Evolutionary conservation across 2,888 invertebrate species (phyloP).

Genomic region (Scelioninae gen. 1): DNA sequence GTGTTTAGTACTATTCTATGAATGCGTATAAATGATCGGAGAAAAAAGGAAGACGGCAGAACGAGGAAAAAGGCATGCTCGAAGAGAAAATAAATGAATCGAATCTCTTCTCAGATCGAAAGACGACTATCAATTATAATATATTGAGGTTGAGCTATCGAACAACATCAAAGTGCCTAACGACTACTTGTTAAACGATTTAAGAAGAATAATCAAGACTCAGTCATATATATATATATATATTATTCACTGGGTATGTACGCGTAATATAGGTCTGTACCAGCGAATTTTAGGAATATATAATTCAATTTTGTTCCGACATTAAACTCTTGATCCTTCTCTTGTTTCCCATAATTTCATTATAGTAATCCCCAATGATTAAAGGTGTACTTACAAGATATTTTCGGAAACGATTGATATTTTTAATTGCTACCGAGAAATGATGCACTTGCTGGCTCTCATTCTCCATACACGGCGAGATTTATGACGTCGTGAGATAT

Average conservation of each 20-base stretch:
- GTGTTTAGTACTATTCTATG: conserved; percentile 58
- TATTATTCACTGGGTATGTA: conserved; percentile 5
- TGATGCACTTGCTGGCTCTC: conserved; percentile 23
- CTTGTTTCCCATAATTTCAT: conserved; percentile 7
- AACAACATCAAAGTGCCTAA: conserved; percentile 41
- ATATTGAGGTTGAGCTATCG: conserved; percentile 61
- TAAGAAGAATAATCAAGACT: conserved; percentile 52
- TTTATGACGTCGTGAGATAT: conserved; percentile 31
- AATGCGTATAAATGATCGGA: conserved; percentile 58
- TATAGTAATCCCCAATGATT: conserved; percentile 5
- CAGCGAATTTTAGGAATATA: conserved; percentile 28
- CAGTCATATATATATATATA: conserved; percentile 6
- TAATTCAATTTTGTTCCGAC: background rate
- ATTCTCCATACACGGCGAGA: conserved; percentile 33
- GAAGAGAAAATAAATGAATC: conserved; percentile 64
- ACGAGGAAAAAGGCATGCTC: conserved; percentile 51
- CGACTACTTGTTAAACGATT: conserved; percentile 55
- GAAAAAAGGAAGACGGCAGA: conserved; percentile 46
- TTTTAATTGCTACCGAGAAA: conserved; percentile 45
- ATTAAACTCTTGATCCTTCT: background rate
- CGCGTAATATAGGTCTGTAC: conserved; percentile 19
- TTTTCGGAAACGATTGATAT: conserved; percentile 50
- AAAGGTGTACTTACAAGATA: conserved; percentile 17
- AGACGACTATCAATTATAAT: conserved; percentile 64
- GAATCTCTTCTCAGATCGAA: conserved; percentile 58